Base-by-base conservation (phyloP, 30 jellyfish, hydroid and myxozoan species). In the Aurelia aurita region DNA sequence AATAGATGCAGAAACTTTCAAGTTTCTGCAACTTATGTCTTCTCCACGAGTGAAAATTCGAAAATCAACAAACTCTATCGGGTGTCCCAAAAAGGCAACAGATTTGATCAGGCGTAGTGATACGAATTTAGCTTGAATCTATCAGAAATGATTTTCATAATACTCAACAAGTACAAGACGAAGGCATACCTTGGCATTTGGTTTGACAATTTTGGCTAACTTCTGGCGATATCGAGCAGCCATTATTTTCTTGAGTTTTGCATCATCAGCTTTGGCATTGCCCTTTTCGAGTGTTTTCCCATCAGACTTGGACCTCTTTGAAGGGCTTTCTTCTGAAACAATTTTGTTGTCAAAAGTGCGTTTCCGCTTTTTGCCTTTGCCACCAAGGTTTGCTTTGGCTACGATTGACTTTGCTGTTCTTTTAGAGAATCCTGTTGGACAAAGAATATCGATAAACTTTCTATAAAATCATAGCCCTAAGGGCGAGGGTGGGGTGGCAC, bases 201-300 rank as follows among this genome's bases (percentile, higher is more conserved):
- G 43, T 34, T 23, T 71, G 34, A 13, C 22, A n/a, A 18, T 13
- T n/a, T 64, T 23, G 47, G 74, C 74, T 32, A 51, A 21, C 34
- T 65, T 80, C 82, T 80, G 82, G 20, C 69, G 80, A 62, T 62
- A 29, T 19, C 82, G 79, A 29, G 90, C 90, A 8, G 72, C 74
- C 80, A 68, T 63, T 15, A 80, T 23, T 18, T 80, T 80, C 62
- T 80, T 80, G 15, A 80, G 70, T 73, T 44, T 64, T 16, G 57
- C 74, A 64, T 46, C 79, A 12, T 43, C 72, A 7, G 80, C 60
- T 26, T 64, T 63, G 14, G 74, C 53, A 26, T 45, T 69, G 27
- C 59, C 2, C 14, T n/a, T 66, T 13, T 55, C 77, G 9, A 19
- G 15, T 0, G n/a, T 4, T 28, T 16, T 66, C 18, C 77, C 77